Evolutionary conservation across 2,888 invertebrate species (phyloP).

Genomic region (Alitta virens): DNA sequence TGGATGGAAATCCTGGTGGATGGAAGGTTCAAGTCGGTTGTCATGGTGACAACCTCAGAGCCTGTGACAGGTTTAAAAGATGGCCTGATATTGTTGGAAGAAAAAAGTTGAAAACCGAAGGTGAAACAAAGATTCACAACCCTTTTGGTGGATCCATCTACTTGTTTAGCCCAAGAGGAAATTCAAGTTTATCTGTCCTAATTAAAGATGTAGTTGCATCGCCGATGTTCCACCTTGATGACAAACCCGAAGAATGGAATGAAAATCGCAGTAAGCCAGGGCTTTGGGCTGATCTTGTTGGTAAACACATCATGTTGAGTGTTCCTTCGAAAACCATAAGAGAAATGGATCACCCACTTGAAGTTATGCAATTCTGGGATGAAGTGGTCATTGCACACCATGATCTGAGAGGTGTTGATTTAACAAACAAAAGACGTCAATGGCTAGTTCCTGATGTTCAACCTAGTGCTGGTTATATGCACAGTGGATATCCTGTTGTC

Average conservation of each 20-base stretch:
- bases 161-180: constrained; percentile 12
- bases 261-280: constrained; percentile 17
- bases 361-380: constrained; percentile 29
- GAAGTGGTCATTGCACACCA: constrained; percentile 26
- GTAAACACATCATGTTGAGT: constrained; percentile 27
- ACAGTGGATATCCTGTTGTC: constrained; percentile 36
- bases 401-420: constrained; percentile 27
- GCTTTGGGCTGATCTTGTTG: constrained; percentile 34
- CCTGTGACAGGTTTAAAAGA: not conserved
- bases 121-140: not conserved
- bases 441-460: constrained; percentile 32
- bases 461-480: constrained; percentile 31
- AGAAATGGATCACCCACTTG: constrained; percentile 22
- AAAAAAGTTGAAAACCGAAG: not conserved
- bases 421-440: constrained; percentile 3
- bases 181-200: not conserved
- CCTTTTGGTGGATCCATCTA: constrained; percentile 23
- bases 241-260: constrained; percentile 14
- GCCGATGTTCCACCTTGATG: constrained; percentile 19
- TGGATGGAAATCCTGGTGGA: constrained; percentile 1
- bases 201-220: constrained; percentile 21
- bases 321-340: constrained; percentile 28
- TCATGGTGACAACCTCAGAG: constrained; percentile 28
- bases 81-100: constrained; percentile 20
- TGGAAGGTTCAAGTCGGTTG: constrained; percentile 31